phyloP scores from a whole-genome alignment of 2,888 invertebrate species.

The Epistrophella euchroma region DNA sequence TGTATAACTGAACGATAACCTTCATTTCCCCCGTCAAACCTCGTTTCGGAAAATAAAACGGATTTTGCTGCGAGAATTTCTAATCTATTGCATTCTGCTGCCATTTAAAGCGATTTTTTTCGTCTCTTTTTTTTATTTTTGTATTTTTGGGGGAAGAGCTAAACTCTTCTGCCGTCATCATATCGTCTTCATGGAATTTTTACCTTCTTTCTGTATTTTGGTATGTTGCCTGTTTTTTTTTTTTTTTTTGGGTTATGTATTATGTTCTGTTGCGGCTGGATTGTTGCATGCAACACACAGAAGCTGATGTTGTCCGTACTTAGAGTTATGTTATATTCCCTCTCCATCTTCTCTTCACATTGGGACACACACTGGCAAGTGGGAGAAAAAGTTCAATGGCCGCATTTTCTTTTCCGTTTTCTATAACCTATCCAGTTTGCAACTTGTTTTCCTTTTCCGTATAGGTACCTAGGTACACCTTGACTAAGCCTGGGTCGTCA shows the following conservation, averaged over 20 bases:
- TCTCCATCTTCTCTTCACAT: neutral
- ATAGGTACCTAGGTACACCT: neutral
- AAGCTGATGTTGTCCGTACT: constrained; percentile 64
- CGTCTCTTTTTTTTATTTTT: constrained; percentile 23
- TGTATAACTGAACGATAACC: constrained; percentile 48
- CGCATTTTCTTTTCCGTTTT: constrained; percentile 67
- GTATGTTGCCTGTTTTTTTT: neutral
- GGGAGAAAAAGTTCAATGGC: constrained; percentile 57
- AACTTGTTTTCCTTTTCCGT: constrained; percentile 51
- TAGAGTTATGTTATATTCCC: constrained; percentile 45
- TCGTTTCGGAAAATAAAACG: constrained; percentile 30
- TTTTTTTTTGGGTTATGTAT: constrained; percentile 63
- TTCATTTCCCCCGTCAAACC: neutral
- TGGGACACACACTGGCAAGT: constrained; percentile 11
- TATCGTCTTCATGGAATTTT: constrained; percentile 59
- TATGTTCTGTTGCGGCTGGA: constrained; percentile 72
- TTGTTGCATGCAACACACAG: constrained; percentile 74
- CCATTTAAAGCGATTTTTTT: constrained; percentile 49
- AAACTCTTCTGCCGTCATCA: constrained; percentile 16
- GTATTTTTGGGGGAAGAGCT: neutral
- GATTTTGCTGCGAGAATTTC: constrained; percentile 64
- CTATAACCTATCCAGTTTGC: constrained; percentile 58
- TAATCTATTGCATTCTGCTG: constrained; percentile 67
- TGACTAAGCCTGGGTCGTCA: constrained; percentile 24
- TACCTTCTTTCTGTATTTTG: constrained; percentile 4